phyloP scores from a whole-genome alignment of 1,140 invertebrate genomes.

The Heliconius hermathena region DNA sequence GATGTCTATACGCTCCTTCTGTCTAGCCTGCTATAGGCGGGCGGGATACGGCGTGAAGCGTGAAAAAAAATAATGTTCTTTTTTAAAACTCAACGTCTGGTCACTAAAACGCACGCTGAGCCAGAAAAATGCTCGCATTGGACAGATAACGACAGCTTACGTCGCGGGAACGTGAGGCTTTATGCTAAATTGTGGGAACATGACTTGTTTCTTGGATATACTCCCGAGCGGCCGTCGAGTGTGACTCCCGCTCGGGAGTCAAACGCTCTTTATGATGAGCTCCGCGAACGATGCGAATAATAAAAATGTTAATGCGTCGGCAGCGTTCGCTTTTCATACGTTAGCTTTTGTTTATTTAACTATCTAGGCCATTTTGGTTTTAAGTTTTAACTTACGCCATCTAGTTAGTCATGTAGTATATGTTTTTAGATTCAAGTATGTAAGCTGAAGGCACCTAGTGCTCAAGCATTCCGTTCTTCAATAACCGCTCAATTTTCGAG shows the following conservation, averaged over 20 bases:
- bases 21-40: constrained; percentile 17
- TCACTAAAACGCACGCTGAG: constrained; percentile 45
- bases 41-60: too few species aligned
- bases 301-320: background rate
- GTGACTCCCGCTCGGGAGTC: background rate
- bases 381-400: background rate
- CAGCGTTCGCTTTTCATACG: background rate
- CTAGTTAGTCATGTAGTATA: too few species aligned
- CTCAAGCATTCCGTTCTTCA: too few species aligned
- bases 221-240: background rate
- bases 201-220: constrained; percentile 61
- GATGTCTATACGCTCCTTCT: too few species aligned
- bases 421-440: too few species aligned
- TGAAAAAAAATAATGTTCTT: constrained; percentile 42
- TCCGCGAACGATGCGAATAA: background rate
- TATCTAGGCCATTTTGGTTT: background rate
- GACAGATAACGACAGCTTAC: constrained; percentile 70
- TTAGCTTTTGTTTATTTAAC: background rate
- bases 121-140: constrained; percentile 59
- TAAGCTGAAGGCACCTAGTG: too few species aligned
- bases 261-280: constrained; percentile 41
- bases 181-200: constrained; percentile 68
- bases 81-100: background rate
- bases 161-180: constrained; percentile 63
- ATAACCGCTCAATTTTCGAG: too few species aligned